Evolutionary conservation across 2,113 vertebrate species (phyloP), one percentile per base, ranked within the genome.

Genomic region (human): DNA sequence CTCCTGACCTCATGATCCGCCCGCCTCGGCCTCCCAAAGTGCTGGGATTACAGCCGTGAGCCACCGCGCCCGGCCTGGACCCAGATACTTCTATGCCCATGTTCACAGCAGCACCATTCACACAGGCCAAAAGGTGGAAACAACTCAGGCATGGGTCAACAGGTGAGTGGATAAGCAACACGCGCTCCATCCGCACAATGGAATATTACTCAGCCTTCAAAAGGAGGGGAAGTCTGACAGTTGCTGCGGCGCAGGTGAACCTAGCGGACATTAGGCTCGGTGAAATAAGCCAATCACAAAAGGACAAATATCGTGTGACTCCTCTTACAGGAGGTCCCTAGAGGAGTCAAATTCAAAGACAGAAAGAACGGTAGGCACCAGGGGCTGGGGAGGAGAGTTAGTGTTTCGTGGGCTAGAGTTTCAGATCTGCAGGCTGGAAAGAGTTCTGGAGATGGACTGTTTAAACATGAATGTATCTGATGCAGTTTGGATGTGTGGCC

Each of bases 271-370:
- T 2, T 0, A 9, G 0, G 40, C 35, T 16, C 4, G 0, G 57
- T 3, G 70, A 30, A 12, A 45, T 23, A 5, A 32, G 38, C 16
- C 5, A 1, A 66, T 40, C 43, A 45, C 25, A 17, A 16, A 76
- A 76, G 40, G 40, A 45, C 38, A 12, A 30, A 45, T 0, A 0
- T 0, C 0, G 23, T 4, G 0, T 0, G 4, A 18, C 10, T 13
- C 20, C 32, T 13, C 18, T 0, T 13, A 8, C 0, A 20, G 3
- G 48, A 27, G 45, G 27, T 43, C 38, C 66, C 22, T 75, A 2
- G 40, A 2, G 18, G 23, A 2, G 82, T 45, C 25, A 6, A 11
- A 40, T 55, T 4, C 50, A 14, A 0, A 43, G 40, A 3, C 10
- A 23, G 17, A n/a, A 25, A 20, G 61, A 0, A 1, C 0, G 0